Evolutionary conservation across 2,888 invertebrate species (phyloP), one percentile per base, ranked within the genome.

Genomic region (Cheilosia variabilis): DNA sequence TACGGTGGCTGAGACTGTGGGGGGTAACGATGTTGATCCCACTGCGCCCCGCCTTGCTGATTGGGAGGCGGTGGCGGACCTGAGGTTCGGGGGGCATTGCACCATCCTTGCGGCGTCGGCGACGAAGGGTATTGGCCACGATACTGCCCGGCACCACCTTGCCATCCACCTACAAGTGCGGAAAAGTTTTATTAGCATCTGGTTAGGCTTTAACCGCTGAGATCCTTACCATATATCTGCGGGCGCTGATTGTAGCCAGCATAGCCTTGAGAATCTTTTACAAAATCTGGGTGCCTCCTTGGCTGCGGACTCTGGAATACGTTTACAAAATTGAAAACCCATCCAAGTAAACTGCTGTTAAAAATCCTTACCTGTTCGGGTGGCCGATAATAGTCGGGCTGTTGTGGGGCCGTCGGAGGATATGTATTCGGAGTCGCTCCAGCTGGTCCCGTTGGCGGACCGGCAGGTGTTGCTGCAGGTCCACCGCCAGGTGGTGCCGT

Each of bases 201-300:
- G 15, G n/a, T 15, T 41, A 13, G 10, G 31, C 31, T 43, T 0
- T 17, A 10, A 0, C 4, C 2, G 22, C 24, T 4, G 24, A 17
- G 19, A 69, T 65, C 91, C 93, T 89, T 93, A 95, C 95, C 94
- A 93, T 95, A 95, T 90, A 94, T 93, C 89, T 94, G 94, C 84
- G 95, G 94, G 89, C 95, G 93, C 89, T 94, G 94, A 89, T 93
- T 94, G 91, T 95, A 95, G 82, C 94, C 94, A 81, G 95, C 93
- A 92, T 94, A 95, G 87, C 94, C 94, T 90, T 94, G 95, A 90
- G 93, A 94, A 90, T 96, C 96, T 93, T 96, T 96, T 89, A 95
- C 95, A 93, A 96, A 96, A 93, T 96, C 96, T 71, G 96, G 96
- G 93, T 96, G 96, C 89, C 96, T 93, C 88, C 96, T 94, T 55